A percentile compares a stretch with the other conserved stretches of the same genome.
These are phyloP conservation scores for Cyclina sinensis DNA, from an alignment of 1,140 invertebrate species.

Conservation along the genomic window DNA sequence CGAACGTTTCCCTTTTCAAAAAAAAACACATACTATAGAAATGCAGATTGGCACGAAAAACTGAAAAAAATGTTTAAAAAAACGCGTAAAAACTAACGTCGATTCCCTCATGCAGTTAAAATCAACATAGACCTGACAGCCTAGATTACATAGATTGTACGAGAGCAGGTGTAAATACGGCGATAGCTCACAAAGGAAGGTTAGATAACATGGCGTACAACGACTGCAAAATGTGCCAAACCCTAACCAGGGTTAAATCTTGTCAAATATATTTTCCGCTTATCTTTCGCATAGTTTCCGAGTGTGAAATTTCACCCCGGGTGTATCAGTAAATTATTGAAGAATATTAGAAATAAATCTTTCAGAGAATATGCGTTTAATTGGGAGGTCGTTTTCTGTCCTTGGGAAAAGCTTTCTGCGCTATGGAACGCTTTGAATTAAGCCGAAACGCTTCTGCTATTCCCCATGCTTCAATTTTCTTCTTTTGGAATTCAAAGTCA, in stretches of 20 bases:
- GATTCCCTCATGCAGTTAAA: constrained; percentile 5
- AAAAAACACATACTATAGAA: no score
- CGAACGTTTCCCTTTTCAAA: no score
- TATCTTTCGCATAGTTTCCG: constrained; percentile 31
- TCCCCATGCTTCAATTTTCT: no score
- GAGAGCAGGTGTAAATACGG: constrained; percentile 31
- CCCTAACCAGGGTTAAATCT: constrained; percentile 29
- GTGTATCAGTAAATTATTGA: constrained; percentile 33
- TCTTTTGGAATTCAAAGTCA: no score
- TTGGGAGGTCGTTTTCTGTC: not conserved
- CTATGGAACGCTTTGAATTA: not conserved
- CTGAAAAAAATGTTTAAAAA: no score
- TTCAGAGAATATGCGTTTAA: not conserved
- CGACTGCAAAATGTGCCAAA: not conserved
- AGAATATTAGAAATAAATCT: constrained; percentile 19
- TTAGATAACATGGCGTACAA: constrained; percentile 18
- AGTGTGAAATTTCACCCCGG: constrained; percentile 30
- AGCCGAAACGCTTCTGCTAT: no score
- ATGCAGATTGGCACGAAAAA: no score
- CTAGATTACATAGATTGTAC: not conserved
- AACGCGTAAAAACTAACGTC: no score
- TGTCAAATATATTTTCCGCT: constrained; percentile 41
- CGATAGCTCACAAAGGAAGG: constrained; percentile 29
- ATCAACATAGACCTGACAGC: constrained; percentile 6
- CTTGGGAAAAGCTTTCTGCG: not conserved